Conservation (phyloP, 64 coral and sea anemone genomes). For the Actinia tenebrosa region DNA sequence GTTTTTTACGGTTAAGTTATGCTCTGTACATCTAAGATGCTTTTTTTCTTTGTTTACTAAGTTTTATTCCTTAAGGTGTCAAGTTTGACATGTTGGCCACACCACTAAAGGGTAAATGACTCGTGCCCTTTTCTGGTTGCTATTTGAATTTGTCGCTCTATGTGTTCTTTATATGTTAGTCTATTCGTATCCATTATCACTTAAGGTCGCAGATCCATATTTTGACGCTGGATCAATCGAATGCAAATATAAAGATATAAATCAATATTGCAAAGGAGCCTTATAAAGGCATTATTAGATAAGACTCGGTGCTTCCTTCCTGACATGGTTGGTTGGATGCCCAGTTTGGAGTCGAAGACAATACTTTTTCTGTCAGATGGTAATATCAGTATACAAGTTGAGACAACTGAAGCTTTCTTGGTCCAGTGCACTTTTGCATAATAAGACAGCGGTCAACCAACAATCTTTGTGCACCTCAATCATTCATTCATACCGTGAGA, state of each 20-base stretch:
- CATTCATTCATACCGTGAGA: not conserved
- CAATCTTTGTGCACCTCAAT: not conserved
- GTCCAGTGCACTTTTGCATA: constrained; percentile 11
- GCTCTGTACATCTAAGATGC: not conserved
- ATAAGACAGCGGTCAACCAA: constrained; percentile 17
- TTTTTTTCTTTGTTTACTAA: not conserved
- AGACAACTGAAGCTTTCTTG: constrained; percentile 9
- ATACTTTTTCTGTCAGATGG: not conserved
- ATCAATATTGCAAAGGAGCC: constrained; percentile 1
- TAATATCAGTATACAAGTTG: not conserved
- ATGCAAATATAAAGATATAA: constrained; percentile 17
- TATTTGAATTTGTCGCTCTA: constrained; percentile 2
- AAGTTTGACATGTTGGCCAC: not conserved
- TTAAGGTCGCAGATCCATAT: not conserved
- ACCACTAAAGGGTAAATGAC: not conserved
- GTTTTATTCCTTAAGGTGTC: not conserved
- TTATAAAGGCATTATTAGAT: constrained; percentile 11
- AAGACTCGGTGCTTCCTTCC: not conserved
- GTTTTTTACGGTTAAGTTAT: not conserved
- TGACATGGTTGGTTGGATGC: constrained; percentile 3
- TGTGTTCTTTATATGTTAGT: not conserved
- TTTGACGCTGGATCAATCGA: constrained; percentile 1
- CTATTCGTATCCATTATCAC: not conserved
- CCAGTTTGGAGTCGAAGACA: not conserved
- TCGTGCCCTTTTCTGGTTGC: constrained; percentile 12